A percentile compares a stretch with the other conserved stretches of the same genome.
Conservation (phyloP, 2,113 vertebrate genomes). For the Motacilla alba region DNA sequence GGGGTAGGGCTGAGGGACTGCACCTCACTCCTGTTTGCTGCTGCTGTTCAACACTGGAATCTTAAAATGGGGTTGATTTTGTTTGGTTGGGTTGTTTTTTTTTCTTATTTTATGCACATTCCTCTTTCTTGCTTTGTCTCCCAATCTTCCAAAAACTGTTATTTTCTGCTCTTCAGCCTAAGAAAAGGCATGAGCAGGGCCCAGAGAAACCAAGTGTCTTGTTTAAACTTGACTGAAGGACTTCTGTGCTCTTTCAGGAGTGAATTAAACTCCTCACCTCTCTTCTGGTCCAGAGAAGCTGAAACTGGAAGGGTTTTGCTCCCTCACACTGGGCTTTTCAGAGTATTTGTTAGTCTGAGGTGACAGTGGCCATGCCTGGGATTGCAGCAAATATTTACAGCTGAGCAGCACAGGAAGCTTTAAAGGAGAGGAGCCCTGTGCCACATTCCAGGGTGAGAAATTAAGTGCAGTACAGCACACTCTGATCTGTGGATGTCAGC, state of each 20-base stretch:
- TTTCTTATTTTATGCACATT: neutral
- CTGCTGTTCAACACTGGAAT: neutral
- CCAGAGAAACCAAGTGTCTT: neutral
- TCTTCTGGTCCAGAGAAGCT: neutral
- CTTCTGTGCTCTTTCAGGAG: neutral
- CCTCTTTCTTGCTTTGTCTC: neutral
- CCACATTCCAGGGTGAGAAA: neutral
- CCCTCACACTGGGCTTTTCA: neutral
- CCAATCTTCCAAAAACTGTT: neutral
- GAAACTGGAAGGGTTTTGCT: neutral
- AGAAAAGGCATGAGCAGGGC: neutral
- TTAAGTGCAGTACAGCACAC: neutral
- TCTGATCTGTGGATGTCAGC: neutral
- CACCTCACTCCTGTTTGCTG: neutral
- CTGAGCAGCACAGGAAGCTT: neutral
- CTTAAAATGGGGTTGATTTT: neutral
- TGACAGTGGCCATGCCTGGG: neutral
- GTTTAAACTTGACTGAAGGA: neutral
- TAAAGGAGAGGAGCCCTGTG: neutral
- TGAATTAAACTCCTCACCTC: neutral
- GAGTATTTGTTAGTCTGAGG: neutral
- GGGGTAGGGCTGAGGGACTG: neutral
- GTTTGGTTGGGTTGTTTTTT: too few species aligned
- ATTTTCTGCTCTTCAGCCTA: neutral
- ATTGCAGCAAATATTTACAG: neutral